Base-by-base conservation (phyloP, 2,888 invertebrate species). In the Theretra japonica region DNA sequence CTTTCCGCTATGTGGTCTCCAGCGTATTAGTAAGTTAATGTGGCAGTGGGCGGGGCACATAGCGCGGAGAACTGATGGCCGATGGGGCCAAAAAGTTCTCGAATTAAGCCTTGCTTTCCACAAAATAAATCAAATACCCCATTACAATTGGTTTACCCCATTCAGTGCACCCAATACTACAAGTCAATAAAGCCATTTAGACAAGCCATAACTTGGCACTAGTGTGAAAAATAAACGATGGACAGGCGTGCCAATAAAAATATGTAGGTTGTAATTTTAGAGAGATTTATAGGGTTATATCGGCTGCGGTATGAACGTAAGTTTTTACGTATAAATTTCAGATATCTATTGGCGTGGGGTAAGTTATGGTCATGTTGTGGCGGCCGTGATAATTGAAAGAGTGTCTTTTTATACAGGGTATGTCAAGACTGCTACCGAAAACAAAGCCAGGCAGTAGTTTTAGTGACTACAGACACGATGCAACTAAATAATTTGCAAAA, bases 181-280 rank as follows among this genome's bases (percentile, higher is more conserved):
- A 17, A 65, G 17, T 23, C 21, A 65, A 65, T 65, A 65, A 65
- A 48, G 41, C 65, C 48, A 23, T 65, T 65, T 65, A 65, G 65
- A 48, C 23, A 62, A 65, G 17, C 65, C 17, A 65, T 65, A 65
- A 65, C 71, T 71, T 71, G 71, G 71, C 71, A 71, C 41, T 53
- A 50, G 28, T 48, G 25, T 30, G 57, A 56, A 68, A 71, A 71
- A 50, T 68, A 68, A 58, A 71, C 48, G 68, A 59, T 21, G 50
- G 70, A 68, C 68, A 68, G 41, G 15, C 17, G 48, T 68, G 71
- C 71, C 71, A 71, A 71, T 71, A 71, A 71, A 71, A 68, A 71
- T 71, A 71, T 68, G 65, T 59, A 30, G 41, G 68, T 68, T 57
- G 57, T 68, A 71, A 68, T 71, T 71, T 59, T 68, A 68, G 68